Conservation (phyloP, 2,888 invertebrate genomes). For the Cheilosia vulpina region DNA sequence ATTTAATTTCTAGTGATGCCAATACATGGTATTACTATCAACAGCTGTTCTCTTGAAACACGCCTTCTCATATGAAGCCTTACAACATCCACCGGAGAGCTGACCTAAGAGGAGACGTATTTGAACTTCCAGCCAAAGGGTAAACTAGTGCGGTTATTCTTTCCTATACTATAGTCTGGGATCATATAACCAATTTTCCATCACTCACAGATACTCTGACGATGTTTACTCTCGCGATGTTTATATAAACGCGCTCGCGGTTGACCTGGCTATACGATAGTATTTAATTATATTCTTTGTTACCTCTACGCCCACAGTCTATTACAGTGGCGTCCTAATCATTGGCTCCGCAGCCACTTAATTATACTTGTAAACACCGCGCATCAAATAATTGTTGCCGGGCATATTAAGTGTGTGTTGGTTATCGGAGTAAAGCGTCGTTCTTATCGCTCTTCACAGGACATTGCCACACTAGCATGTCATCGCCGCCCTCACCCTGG, state of each 20-base stretch:
- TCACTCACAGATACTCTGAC: conserved; percentile 6
- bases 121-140: conserved; percentile 34
- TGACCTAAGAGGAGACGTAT: conserved; percentile 60
- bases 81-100: conserved; percentile 38
- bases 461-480: conserved; percentile 20
- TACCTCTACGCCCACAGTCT: not conserved
- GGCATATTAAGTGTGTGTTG: not conserved
- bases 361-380: conserved; percentile 32
- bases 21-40: not conserved
- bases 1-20: not conserved
- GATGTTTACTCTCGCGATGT: not conserved
- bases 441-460: conserved; percentile 35
- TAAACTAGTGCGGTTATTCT: not conserved
- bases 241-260: not conserved
- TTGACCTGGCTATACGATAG: not conserved
- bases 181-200: conserved; percentile 20
- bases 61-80: conserved; percentile 59
- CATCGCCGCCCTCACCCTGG: not conserved
- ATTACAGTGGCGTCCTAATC: conserved; percentile 16
- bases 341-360: conserved; percentile 33
- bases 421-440: conserved; percentile 12
- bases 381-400: not conserved
- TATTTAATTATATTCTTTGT: conserved; percentile 24
- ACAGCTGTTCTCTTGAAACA: conserved; percentile 2
- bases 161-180: not conserved